A percentile compares a stretch with the other conserved stretches of the same genome.
phyloP scores from a whole-genome alignment of 2,113 vertebrate species.

The Chrysemys picta region DNA sequence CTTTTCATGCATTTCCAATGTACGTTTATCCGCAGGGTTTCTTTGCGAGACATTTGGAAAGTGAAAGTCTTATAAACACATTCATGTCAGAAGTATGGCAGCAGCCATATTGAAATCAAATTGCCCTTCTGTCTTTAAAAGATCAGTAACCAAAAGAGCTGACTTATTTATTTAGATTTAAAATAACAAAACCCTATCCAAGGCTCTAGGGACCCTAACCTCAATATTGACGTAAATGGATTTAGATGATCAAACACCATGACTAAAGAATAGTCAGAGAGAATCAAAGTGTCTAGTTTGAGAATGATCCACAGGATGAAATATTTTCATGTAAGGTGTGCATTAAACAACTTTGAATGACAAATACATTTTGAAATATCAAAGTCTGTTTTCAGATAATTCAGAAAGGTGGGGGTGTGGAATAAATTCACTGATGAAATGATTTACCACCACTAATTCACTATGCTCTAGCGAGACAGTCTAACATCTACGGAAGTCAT shows the following conservation, averaged over 20 bases:
- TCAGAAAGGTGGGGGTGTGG: background rate
- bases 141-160: background rate
- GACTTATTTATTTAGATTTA: background rate
- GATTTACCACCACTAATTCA: background rate
- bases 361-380: background rate
- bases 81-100: background rate
- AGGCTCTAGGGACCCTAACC: background rate
- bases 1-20: background rate
- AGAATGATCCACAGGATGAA: background rate
- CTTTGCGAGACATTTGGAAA: background rate
- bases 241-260: background rate
- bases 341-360: background rate
- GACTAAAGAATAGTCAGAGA: background rate
- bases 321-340: background rate
- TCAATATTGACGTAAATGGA: background rate
- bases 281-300: background rate
- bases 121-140: background rate
- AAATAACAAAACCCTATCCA: background rate
- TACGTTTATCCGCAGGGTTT: background rate
- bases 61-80: background rate
- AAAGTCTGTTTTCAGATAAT: background rate
- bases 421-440: background rate
- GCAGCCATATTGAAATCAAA: background rate
- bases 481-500: conserved; percentile 23
- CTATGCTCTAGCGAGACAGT: conserved; percentile 35